Conservation (phyloP, 2,888 invertebrate genomes). For the Hypolimnas misippus region DNA sequence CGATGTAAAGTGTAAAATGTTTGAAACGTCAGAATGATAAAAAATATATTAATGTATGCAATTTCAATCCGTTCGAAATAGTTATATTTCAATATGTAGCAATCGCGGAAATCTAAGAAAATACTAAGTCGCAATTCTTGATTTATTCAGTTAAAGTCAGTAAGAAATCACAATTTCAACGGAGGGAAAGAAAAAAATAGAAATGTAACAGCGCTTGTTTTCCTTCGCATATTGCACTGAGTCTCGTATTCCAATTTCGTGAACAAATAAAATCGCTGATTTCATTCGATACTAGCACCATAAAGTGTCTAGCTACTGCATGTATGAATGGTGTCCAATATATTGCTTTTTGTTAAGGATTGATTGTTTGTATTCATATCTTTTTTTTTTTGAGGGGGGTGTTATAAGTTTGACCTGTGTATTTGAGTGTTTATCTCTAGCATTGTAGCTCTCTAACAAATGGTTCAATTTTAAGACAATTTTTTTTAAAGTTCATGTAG, state of each 20-base stretch:
- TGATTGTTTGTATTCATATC: slow-evolving; percentile 6
- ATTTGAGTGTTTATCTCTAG: too few species aligned
- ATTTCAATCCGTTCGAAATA: too few species aligned
- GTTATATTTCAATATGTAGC: too few species aligned
- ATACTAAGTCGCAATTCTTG: neutral
- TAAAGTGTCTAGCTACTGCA: slow-evolving; percentile 55
- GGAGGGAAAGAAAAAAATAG: slow-evolving; percentile 16
- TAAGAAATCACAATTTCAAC: slow-evolving; percentile 14
- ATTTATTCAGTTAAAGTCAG: slow-evolving; percentile 3
- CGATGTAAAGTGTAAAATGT: too few species aligned
- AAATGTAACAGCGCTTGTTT: slow-evolving; percentile 25
- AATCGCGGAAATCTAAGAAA: too few species aligned
- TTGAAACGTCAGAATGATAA: too few species aligned
- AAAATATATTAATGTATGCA: too few species aligned
- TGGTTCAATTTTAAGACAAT: too few species aligned
- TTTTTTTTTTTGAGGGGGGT: neutral
- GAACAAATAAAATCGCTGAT: slow-evolving; percentile 62
- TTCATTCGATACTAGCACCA: slow-evolving; percentile 46
- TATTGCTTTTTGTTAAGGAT: neutral
- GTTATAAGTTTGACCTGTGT: too few species aligned
- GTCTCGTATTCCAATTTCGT: slow-evolving; percentile 64
- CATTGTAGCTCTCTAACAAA: too few species aligned
- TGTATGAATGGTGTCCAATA: slow-evolving; percentile 22
- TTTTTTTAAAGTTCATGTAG: too few species aligned
- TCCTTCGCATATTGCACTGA: slow-evolving; percentile 39